Evolutionary conservation across 2,888 invertebrate genomes (phyloP), one percentile per base, ranked within the genome.

Genomic region (Cylloceria caligata): DNA sequence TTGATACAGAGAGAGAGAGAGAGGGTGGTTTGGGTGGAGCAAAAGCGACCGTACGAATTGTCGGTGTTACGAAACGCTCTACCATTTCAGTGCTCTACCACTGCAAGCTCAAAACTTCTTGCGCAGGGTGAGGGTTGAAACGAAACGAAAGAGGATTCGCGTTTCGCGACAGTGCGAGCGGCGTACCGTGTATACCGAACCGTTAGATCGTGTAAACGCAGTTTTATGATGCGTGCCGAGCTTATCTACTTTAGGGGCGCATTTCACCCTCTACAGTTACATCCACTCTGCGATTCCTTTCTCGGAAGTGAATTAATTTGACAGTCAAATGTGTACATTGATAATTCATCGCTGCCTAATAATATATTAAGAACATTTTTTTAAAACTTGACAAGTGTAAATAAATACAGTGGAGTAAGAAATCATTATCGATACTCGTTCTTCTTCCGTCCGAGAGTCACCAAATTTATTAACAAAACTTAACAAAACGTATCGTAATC

Each of bases 161-260:
- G 64, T 80, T 55, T 64, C 64, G 30, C 55, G 75, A 81, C 68
- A 67, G 74, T 68, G 69, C 49, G 86, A 67, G 86, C 78, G 77
- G 80, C 83, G 79, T 85, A 85, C 84, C 84, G 86, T 86, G 69
- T 60, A 69, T 19, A 75, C 27, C 67, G 65, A 30, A 80, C 85
- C 87, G 86, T 85, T 84, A 86, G 86, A 86, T 85, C 88, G 87
- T 86, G 86, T 88, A 86, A 88, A 86, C 83, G 86, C 86, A 84
- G 81, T 87, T 88, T 88, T 87, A 88, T 87, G 87, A 87, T 87
- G 86, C 88, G 87, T 87, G 81, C 82, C 60, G 76, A 82, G 85
- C 80, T 85, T 83, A 83, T 82, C 80, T 81, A 62, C 78, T 60
- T 80, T 71, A 39, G 60, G 79, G 69, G 39, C 11, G 57, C 30